Base-by-base conservation (phyloP, 1,140 invertebrate species). In the Mylabris phalerata region DNA sequence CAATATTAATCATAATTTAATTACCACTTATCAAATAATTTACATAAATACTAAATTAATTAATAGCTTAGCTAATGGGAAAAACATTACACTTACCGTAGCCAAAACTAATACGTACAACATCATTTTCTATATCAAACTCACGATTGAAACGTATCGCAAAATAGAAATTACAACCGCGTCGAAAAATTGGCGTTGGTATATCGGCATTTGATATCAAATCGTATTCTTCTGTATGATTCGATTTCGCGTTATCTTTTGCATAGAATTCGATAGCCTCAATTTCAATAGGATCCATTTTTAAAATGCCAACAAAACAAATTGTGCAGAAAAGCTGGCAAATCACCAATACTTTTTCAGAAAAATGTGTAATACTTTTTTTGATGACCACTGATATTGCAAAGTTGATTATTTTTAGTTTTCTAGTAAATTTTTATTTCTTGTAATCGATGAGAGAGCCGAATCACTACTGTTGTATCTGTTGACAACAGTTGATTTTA, bases 211-310 rank as follows among this genome's bases (percentile, higher is more conserved):
- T 77, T 49, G 79, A 77, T 1, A 81, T 76, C 25, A 84, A 65
- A 63, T 87, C 84, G 68, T 83, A 88, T 60, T 80, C 77, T 55
- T 81, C 78, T 9, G 86, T 87, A 62, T 82, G 82, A 67, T 86
- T 84, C 40, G 79, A 77, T 60, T 78, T 79, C 2, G 80, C 79
- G 68, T 88, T 88, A 52, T 84, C 81, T 50, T 76, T 70, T 6
- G 80, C 77, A 66, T 85, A 84, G 56, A 86, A 81, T 64, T 85
- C 83, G 3, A 84, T 79, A 2, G 79, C 67, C 40, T 82, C 77
- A 3, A 87, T 81, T 62, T 79, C 77, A 51, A 85, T 65, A 1
- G 80, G 79, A 46, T 80, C 77, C 68, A 68, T 79, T 75, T 55
- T 78, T 73, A 9, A 24, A 38, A 4, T 7, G 7, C 7, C 4